These are phyloP conservation scores for Spilogale gracilis DNA, from an alignment of 2,113 vertebrate genomes.

Conservation along the genomic window DNA sequence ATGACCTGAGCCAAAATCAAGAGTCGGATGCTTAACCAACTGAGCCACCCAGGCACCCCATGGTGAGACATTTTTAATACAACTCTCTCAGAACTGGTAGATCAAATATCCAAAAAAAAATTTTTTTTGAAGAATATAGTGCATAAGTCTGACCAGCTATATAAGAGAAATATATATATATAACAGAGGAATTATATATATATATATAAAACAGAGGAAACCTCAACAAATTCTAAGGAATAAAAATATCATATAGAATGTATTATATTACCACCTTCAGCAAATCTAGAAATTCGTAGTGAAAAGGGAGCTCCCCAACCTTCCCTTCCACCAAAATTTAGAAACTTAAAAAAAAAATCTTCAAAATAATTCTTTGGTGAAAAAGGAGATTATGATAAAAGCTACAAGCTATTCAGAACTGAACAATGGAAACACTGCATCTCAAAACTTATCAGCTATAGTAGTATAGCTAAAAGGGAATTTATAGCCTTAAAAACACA, in stretches of 20 bases:
- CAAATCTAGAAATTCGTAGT: slow-evolving; percentile 13
- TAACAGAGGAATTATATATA: background rate
- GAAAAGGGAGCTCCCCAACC: background rate
- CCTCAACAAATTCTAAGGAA: slow-evolving; percentile 9
- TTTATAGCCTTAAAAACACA: background rate
- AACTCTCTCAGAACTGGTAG: slow-evolving; percentile 21
- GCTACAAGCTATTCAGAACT: slow-evolving; percentile 19
- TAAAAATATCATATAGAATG: background rate
- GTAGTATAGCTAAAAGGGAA: background rate
- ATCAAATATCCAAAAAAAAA: background rate
- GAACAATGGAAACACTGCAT: background rate
- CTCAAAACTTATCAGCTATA: background rate
- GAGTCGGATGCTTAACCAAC: background rate
- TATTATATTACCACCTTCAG: background rate
- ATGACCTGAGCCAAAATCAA: background rate
- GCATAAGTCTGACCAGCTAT: background rate
- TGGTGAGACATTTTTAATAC: background rate
- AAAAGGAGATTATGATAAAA: slow-evolving; percentile 46
- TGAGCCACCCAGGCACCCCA: background rate
- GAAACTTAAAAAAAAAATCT: background rate
- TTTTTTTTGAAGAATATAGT: background rate
- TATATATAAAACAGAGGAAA: background rate
- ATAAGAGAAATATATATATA: background rate
- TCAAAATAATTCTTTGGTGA: slow-evolving; percentile 9
- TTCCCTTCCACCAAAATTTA: background rate